phyloP scores from a whole-genome alignment of 2,888 invertebrate species.

The Acanthosoma haemorrhoidale region DNA sequence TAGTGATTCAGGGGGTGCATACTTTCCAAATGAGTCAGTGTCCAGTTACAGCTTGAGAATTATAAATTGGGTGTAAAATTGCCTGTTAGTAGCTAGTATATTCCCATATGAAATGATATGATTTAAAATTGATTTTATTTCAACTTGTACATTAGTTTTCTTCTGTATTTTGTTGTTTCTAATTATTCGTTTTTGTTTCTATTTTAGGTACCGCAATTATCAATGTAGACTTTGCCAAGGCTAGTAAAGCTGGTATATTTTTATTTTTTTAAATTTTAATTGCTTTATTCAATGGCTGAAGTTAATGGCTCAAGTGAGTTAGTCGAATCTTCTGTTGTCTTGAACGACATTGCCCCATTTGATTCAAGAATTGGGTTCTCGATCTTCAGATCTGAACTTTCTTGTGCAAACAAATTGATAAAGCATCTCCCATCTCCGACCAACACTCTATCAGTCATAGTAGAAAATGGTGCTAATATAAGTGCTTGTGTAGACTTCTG shows the following conservation, averaged over 20 bases:
- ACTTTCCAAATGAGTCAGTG: background rate
- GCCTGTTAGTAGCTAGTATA: too few relatives aligned
- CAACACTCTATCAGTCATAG: background rate
- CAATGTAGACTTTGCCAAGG: background rate
- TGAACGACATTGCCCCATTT: constrained; percentile 6
- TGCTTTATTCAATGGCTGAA: constrained; percentile 22
- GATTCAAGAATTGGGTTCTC: background rate
- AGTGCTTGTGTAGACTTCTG: background rate
- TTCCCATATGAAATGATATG: too few relatives aligned
- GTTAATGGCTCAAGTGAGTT: background rate
- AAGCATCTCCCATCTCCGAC: background rate
- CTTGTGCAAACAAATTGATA: background rate
- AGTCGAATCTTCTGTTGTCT: background rate
- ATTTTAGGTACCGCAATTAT: background rate
- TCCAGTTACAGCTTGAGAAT: background rate
- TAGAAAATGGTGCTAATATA: background rate
- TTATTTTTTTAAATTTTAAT: background rate
- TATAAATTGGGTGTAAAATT: too few relatives aligned
- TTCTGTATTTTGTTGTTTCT: background rate
- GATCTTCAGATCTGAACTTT: background rate
- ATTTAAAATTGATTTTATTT: background rate
- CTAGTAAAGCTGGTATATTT: background rate
- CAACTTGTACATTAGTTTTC: background rate
- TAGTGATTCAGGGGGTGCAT: too few relatives aligned
- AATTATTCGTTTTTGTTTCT: too few relatives aligned